Percentiles rank a stretch among this genome's conserved stretches.
These are phyloP conservation scores for Brachycybe producta DNA, from an alignment of 2,888 invertebrate species.

Conservation along the genomic window DNA sequence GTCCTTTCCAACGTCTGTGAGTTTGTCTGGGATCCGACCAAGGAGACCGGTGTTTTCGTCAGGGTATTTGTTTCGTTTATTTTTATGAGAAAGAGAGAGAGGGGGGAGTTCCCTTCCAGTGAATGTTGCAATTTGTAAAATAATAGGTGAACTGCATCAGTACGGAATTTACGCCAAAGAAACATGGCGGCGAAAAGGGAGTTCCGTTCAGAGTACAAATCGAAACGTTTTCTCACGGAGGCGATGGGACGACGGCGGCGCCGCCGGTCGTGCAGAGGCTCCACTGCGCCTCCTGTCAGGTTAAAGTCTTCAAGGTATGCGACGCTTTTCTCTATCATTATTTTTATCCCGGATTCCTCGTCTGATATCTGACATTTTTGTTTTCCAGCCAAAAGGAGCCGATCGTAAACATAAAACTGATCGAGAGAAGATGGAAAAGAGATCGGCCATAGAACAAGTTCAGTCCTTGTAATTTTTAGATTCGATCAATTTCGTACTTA, in stretches of 20 bases:
- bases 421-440: slow-evolving; percentile 78
- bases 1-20: slow-evolving; percentile 64
- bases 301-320: slow-evolving; percentile 60
- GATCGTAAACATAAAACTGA: slow-evolving; percentile 96
- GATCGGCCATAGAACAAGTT: slow-evolving; percentile 58
- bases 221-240: slow-evolving; percentile 59
- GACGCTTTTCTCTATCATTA: background rate
- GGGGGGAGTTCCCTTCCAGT: no score
- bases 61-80: slow-evolving; percentile 46
- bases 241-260: slow-evolving; percentile 36
- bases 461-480: background rate
- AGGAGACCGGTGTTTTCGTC: slow-evolving; percentile 88
- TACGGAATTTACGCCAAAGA: slow-evolving; percentile 94
- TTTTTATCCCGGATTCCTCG: background rate
- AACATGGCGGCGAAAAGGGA: slow-evolving; percentile 95
- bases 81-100: background rate
- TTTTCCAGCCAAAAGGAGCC: slow-evolving; percentile 80
- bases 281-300: slow-evolving; percentile 90
- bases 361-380: background rate
- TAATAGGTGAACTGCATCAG: slow-evolving; percentile 83
- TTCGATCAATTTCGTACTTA: background rate
- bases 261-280: no score
- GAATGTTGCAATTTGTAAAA: background rate
- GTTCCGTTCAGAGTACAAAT: slow-evolving; percentile 93
- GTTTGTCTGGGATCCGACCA: slow-evolving; percentile 89